Evolutionary conservation across 2,888 invertebrate genomes (phyloP), one percentile per base, ranked within the genome.

Genomic region (Spisula subtruncata): DNA sequence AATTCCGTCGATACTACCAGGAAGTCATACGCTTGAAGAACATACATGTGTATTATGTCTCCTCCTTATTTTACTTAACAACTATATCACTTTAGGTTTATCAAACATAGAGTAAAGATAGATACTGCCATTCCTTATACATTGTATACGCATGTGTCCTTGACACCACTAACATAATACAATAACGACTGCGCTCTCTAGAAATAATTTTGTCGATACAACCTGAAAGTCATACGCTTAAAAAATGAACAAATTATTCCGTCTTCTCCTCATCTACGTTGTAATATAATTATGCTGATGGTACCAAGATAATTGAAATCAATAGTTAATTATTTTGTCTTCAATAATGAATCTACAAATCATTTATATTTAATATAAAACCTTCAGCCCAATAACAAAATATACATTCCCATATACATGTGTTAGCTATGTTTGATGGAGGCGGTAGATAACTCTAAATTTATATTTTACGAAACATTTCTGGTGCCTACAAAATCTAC

Each of bases 281-380:
- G 60, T 0, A 66, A 66, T 25, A 25, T 66, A 66, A 66, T 66
- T 25, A 66, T 66, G 5, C 60, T 10, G 51, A 25, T 25, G 60
- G 25, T 66, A 25, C 25, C 2, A 4, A 66, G n/a, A 66, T 66
- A 66, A 25, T 66, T n/a, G 60, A 66, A 66, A 66, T 66, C 60
- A 25, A 66, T 66, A 66, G 60, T 66, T 66, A 66, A 66, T 66
- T 66, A 66, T 66, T 66, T 66, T 66, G 60, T 66, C 60, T 66
- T 25, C 25, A 66, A 66, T 66, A 25, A 66, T 66, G 25, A 66
- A 66, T 25, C 25, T 66, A 66, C 25, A 66, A 66, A 66, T 66
- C 60, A 25, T 66, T 25, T 12, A 66, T 66, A 25, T 66, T 66
- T 66, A 66, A 66, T 25, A 66, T 66, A 66, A n/a, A 25, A 66